Evolutionary conservation across 2,888 invertebrate genomes (phyloP).

Genomic region (Plutella xylostella): DNA sequence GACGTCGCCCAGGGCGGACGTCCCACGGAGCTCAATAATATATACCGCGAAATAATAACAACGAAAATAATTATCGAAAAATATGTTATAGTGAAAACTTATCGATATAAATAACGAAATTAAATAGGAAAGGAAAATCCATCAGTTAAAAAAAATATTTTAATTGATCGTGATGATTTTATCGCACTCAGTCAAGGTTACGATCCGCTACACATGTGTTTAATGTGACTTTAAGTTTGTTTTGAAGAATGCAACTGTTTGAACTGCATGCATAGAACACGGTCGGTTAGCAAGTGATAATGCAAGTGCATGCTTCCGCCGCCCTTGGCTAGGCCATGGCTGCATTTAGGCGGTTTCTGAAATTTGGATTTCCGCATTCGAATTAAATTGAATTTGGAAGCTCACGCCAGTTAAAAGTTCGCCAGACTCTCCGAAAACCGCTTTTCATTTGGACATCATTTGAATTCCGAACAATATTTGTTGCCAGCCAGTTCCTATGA

Average conservation of each 20-base stretch:
- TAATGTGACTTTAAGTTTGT: slow-evolving; percentile 14
- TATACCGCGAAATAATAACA: slow-evolving; percentile 5
- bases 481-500: too few species aligned
- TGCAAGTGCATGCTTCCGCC: slow-evolving; percentile 35
- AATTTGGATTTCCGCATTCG: slow-evolving; percentile 40
- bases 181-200: neutral
- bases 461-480: too few species aligned
- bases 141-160: too few species aligned
- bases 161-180: too few species aligned
- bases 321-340: slow-evolving; percentile 46
- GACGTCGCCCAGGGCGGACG: slow-evolving; percentile 46
- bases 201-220: slow-evolving; percentile 13
- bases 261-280: slow-evolving; percentile 38
- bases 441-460: too few species aligned
- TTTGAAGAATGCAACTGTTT: neutral
- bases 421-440: too few species aligned
- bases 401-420: slow-evolving; percentile 16
- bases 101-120: neutral
- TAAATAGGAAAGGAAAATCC: too few species aligned
- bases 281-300: slow-evolving; percentile 10
- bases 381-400: slow-evolving; percentile 26
- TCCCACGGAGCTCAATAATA: slow-evolving; percentile 27
- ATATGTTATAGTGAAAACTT: neutral
- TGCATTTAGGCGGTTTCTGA: slow-evolving; percentile 25
- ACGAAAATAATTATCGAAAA: neutral